Evolutionary conservation across 2,797 vertebrate genomes (phyloP).

Genomic region (Urophycis tenuis): DNA sequence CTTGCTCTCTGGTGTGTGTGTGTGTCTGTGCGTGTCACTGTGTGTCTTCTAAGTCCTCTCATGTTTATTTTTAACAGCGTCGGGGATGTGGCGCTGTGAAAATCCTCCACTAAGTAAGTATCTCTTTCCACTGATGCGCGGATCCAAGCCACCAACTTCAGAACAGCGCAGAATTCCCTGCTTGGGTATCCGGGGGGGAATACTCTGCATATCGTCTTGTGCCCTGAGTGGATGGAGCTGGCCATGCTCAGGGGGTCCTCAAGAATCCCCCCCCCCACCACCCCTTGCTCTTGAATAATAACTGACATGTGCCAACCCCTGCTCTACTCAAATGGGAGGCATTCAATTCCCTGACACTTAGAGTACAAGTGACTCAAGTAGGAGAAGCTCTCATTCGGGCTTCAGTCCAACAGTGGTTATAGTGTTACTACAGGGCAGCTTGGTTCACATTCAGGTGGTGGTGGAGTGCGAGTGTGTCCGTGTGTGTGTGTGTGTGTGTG

Average conservation of each 20-base stretch:
- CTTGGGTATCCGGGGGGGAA: neutral
- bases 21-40: neutral
- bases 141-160: neutral
- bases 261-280: neutral
- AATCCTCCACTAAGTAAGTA: neutral
- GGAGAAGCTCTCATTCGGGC: neutral
- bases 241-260: neutral
- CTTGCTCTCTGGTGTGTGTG: neutral
- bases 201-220: neutral
- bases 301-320: neutral
- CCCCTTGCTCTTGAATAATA: neutral
- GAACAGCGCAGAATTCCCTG: neutral
- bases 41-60: neutral
- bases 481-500: no score
- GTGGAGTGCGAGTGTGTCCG: neutral
- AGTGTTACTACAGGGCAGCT: neutral
- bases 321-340: neutral
- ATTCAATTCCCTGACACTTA: neutral
- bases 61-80: slow-evolving; percentile 1
- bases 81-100: neutral
- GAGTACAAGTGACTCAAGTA: neutral
- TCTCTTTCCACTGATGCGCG: neutral
- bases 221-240: neutral
- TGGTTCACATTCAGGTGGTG: slow-evolving; percentile 2
- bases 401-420: neutral